Percentiles rank a stretch among this genome's conserved stretches.
Evolutionary conservation across 2,797 vertebrate genomes (phyloP).

Genomic region (Staurois parvus): DNA sequence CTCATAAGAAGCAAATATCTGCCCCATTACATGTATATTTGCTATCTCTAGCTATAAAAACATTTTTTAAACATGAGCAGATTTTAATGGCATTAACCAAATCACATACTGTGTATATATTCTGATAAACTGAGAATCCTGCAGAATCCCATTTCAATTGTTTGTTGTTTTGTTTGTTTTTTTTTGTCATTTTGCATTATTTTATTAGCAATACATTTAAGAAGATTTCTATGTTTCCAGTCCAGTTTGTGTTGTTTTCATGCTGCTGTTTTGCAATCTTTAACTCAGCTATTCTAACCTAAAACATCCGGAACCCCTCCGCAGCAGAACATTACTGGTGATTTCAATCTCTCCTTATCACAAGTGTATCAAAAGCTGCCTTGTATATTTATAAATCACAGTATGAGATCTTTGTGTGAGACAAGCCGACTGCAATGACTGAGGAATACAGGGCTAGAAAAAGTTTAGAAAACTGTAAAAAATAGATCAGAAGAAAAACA

Average conservation of each 20-base stretch:
- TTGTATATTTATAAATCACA: constrained; percentile 14
- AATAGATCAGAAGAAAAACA: background rate
- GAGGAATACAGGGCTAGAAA: background rate
- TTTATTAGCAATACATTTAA: background rate
- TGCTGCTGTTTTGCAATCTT: constrained; percentile 1
- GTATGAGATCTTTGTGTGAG: constrained; percentile 20
- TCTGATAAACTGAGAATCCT: no score
- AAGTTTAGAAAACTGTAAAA: background rate
- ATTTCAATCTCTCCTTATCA: background rate
- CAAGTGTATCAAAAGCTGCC: background rate
- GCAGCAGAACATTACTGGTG: background rate
- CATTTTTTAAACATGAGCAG: no score
- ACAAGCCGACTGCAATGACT: background rate
- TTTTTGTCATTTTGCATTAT: background rate
- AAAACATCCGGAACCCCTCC: background rate
- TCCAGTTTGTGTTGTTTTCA: background rate
- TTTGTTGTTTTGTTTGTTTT: no score
- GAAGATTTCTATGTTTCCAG: background rate
- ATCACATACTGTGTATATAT: no score
- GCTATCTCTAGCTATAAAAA: no score
- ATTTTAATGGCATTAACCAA: no score
- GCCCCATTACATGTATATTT: no score
- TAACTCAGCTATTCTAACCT: background rate
- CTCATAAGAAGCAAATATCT: no score
- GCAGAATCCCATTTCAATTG: background rate